Conservation (phyloP, 2,888 invertebrate species). For the Acleris sparsana region DNA sequence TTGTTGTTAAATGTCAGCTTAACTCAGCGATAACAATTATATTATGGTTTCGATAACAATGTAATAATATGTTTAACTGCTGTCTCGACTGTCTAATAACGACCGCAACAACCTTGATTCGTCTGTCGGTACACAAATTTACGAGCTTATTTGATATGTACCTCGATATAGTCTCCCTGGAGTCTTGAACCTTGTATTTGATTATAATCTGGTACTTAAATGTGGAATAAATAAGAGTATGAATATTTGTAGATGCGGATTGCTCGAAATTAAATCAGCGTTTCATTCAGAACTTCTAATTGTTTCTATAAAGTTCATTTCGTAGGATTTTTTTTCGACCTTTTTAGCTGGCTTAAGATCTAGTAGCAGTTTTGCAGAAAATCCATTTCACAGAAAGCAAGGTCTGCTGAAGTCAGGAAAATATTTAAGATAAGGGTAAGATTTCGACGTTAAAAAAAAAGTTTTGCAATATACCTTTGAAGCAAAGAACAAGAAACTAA, state of each 20-base stretch:
- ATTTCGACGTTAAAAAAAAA: too few species aligned
- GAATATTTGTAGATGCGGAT: background rate
- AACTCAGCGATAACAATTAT: background rate
- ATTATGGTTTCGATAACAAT: conserved; percentile 20
- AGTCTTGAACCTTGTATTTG: conserved; percentile 9
- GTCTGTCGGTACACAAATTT: conserved; percentile 19
- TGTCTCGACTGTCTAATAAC: conserved; percentile 7
- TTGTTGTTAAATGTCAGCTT: background rate
- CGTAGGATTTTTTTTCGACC: too few species aligned
- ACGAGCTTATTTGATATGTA: conserved; percentile 28
- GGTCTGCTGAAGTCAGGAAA: too few species aligned
- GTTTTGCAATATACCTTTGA: too few species aligned
- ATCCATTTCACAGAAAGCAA: too few species aligned
- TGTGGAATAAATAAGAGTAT: conserved; percentile 1
- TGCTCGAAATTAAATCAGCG: too few species aligned
- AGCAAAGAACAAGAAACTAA: too few species aligned
- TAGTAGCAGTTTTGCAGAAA: too few species aligned
- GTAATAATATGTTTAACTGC: conserved; percentile 24
- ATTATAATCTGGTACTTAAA: conserved; percentile 19
- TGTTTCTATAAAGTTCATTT: too few species aligned
- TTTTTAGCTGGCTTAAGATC: too few species aligned
- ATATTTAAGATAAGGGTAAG: too few species aligned
- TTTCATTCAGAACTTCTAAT: too few species aligned
- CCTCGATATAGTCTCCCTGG: conserved; percentile 16
- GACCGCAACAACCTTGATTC: conserved; percentile 21